phyloP scores from a whole-genome alignment of 2,888 invertebrate species.

The Apamea anceps region DNA sequence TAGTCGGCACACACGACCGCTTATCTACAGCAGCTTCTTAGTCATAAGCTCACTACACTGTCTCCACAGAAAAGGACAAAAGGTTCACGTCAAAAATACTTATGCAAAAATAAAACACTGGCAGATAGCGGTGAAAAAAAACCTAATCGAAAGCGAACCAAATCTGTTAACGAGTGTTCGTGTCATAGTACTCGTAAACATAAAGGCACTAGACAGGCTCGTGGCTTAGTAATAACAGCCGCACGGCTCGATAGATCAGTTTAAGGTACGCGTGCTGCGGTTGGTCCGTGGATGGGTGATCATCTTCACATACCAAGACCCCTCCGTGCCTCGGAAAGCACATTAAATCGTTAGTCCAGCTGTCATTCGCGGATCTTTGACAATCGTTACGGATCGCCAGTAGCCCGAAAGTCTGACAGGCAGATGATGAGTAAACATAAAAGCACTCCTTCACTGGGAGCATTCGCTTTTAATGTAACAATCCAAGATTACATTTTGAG shows the following conservation, averaged over 20 bases:
- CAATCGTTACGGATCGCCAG: no score
- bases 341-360: no score
- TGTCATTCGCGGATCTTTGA: no score
- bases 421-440: not conserved
- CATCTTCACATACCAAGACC: no score
- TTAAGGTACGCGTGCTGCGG: no score
- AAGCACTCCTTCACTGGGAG: not conserved
- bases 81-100: slow-evolving; percentile 18
- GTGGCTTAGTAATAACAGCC: no score
- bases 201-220: not conserved
- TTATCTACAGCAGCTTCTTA: slow-evolving; percentile 59
- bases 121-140: not conserved
- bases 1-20: slow-evolving; percentile 8
- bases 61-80: slow-evolving; percentile 15
- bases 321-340: no score
- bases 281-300: no score
- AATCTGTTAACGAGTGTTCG: not conserved
- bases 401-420: no score
- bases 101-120: not conserved
- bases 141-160: not conserved
- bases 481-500: not conserved
- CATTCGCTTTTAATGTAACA: not conserved
- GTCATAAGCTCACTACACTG: slow-evolving; percentile 59
- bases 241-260: no score
- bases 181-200: not conserved